Evolutionary conservation across 2,797 vertebrate species (phyloP).

Genomic region (Acipenser transmontanus): DNA sequence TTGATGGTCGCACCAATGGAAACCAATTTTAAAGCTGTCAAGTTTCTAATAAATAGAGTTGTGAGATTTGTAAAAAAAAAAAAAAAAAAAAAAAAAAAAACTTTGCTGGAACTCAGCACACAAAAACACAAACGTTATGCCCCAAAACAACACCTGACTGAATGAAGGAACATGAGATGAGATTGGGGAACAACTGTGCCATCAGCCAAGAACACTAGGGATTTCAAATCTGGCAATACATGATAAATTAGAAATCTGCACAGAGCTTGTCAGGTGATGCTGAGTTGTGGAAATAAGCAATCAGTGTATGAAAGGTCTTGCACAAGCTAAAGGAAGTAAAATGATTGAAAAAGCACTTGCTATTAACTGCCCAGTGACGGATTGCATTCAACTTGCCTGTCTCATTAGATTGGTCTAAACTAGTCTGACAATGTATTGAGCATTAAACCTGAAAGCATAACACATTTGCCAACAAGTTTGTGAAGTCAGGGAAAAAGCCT

Average conservation of each 20-base stretch:
- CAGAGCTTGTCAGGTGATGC: constrained; percentile 41
- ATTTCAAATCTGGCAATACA: constrained; percentile 25
- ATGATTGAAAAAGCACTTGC: constrained; percentile 27
- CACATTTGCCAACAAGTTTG: constrained; percentile 30
- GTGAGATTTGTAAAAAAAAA: too few relatives aligned
- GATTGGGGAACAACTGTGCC: constrained; percentile 31
- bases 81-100: too few relatives aligned
- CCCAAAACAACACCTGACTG: constrained; percentile 13
- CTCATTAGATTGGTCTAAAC: constrained; percentile 40
- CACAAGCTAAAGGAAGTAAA: constrained; percentile 1
- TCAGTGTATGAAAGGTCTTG: constrained; percentile 30
- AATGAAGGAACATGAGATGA: constrained; percentile 17
- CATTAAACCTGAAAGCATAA: constrained; percentile 29
- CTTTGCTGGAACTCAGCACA: too few relatives aligned
- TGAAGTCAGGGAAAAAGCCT: too few relatives aligned
- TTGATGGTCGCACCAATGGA: too few relatives aligned
- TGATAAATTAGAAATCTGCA: constrained; percentile 40
- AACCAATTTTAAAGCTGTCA: too few relatives aligned
- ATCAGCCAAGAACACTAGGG: constrained; percentile 24
- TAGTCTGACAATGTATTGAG: constrained; percentile 38
- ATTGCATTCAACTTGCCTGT: constrained; percentile 40
- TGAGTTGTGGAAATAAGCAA: constrained; percentile 44
- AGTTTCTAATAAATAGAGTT: too few relatives aligned
- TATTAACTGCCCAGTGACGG: constrained; percentile 37
- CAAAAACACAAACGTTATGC: too few relatives aligned